A percentile compares a stretch with the other conserved stretches of the same genome.
Evolutionary conservation across 2,113 vertebrate genomes (phyloP).

Genomic region (Glaucidium brasilianum): DNA sequence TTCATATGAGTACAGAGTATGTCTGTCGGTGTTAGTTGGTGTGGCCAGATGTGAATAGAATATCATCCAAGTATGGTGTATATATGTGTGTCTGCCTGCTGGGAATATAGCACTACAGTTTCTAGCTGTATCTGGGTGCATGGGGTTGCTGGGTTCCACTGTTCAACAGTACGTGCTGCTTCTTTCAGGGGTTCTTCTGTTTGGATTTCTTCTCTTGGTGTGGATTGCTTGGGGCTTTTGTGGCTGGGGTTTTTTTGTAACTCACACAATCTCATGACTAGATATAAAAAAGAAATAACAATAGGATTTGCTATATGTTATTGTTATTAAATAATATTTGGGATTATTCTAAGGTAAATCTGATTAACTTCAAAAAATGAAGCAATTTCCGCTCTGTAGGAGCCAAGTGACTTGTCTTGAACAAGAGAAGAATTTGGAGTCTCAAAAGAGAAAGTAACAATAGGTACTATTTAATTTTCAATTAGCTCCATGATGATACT

Average conservation of each 20-base stretch:
- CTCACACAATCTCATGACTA: neutral
- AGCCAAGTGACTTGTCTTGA: neutral
- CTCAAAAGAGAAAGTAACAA: neutral
- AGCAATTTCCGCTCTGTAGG: neutral
- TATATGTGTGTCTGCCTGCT: too few relatives aligned
- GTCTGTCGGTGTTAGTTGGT: neutral
- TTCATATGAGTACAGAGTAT: neutral
- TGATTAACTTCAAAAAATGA: neutral
- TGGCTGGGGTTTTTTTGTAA: neutral
- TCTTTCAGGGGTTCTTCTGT: neutral
- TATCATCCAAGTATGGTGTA: too few relatives aligned
- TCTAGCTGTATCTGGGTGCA: neutral
- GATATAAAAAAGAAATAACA: neutral
- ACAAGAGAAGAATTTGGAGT: neutral
- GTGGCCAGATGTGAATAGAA: neutral
- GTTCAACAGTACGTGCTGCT: rapidly evolving
- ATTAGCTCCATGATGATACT: neutral
- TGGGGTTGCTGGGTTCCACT: neutral
- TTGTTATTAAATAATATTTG: neutral
- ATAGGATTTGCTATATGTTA: neutral
- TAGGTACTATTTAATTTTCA: neutral
- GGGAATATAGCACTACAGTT: neutral
- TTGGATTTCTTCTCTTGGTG: neutral
- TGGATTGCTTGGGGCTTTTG: neutral
- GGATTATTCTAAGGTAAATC: neutral